Evolutionary conservation across 2,888 invertebrate species (phyloP).

Genomic region (Deilephila elpenor): DNA sequence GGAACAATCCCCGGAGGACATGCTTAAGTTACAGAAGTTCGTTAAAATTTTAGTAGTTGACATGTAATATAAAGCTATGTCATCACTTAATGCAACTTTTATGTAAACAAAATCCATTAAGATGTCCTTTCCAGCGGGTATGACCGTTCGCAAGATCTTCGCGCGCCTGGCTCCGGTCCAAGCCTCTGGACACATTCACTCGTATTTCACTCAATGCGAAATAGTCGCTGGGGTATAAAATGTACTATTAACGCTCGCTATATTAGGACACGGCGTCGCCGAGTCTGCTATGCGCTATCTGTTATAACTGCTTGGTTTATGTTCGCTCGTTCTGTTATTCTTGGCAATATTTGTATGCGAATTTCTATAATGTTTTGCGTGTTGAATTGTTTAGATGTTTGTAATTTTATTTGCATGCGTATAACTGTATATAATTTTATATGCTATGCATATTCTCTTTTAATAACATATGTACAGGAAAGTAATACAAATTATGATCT

Average conservation of each 20-base stretch:
- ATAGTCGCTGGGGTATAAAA: conserved; percentile 68
- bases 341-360: conserved; percentile 6
- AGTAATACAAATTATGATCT: too few relatives aligned
- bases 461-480: too few relatives aligned
- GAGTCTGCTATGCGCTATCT: conserved; percentile 61
- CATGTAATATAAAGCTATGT: background rate
- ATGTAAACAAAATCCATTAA: background rate
- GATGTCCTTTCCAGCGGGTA: background rate
- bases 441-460: too few relatives aligned
- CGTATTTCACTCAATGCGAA: conserved; percentile 75
- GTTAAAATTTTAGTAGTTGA: too few relatives aligned
- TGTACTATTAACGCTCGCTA: conserved; percentile 68
- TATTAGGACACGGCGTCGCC: conserved; percentile 69
- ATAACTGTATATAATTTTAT: too few relatives aligned
- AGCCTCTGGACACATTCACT: conserved; percentile 58
- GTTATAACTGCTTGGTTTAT: conserved; percentile 31
- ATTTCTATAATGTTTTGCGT: conserved; percentile 1
- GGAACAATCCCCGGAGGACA: too few relatives aligned
- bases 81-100: background rate
- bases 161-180: conserved; percentile 64
- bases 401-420: background rate
- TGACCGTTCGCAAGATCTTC: background rate
- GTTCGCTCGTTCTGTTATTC: conserved; percentile 21
- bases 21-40: too few relatives aligned
- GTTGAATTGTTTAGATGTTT: background rate